Base-by-base conservation (phyloP, 2,797 vertebrate species). In the Chiroxiphia lanceolata region DNA sequence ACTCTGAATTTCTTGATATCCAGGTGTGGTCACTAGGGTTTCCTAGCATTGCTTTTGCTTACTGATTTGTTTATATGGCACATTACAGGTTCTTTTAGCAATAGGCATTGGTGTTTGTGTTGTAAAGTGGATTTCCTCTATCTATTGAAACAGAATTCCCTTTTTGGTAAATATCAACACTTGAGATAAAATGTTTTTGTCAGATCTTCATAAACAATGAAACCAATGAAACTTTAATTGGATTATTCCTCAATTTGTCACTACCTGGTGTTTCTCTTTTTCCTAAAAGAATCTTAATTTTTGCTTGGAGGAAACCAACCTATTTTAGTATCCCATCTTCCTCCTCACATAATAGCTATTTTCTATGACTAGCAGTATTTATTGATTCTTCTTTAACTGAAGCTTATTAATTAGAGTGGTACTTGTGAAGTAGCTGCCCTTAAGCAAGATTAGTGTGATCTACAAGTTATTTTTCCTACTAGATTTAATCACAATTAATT, bases 391-490 rank as follows among this genome's bases (percentile, higher is more conserved):
- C 87, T 90, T 91, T 83, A 94, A 86, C 70, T 68, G 56, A 83
- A 53, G 33, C 53, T 82, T 95, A 97, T 94, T 93, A 96, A 94
- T 94, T 95, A 90, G 47, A 93, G 33, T 64, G 60, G 67, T 93
- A 87, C 92, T 95, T 95, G 60, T 83, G 71, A 96, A 95, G 71
- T 42, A 92, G 74, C 74, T 90, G n/a, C 70, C 90, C 63, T 95
- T 96, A 95, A 89, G 83, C 60, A 90, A 94, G 70, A 94, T 81
- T 74, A 90, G 72, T 80, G 53, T 65, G 71, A 95, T 86, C 74
- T 77, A 89, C 67, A 75, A 85, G 85, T 72, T 87, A 92, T 94
- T 95, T 91, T 71, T 80, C 44, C 83, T 76, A 47, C 81, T 27
- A 91, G 29, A 29, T 90, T 94, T 94, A 93, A 93, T 90, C 67